Evolutionary conservation across 1,140 invertebrate species (phyloP), one percentile per base, ranked within the genome.

Genomic region (Drosophila fuyamai): DNA sequence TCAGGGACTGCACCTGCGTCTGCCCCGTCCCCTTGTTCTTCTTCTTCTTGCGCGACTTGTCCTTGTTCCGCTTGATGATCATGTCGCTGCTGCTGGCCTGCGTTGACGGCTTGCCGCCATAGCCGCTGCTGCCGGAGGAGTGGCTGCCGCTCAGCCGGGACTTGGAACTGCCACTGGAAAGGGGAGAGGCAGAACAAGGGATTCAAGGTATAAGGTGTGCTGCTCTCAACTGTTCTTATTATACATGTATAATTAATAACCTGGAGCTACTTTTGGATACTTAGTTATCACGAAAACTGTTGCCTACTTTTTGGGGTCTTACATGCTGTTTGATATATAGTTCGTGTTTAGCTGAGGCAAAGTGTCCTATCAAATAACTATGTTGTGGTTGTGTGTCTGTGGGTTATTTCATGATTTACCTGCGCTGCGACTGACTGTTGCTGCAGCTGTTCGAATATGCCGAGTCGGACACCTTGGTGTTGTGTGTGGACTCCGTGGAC

Each of bases 61-160:
- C 93, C 72, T 94, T 94, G 35, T 93, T 93, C 27, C 92, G 91
- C 68, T 94, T 94, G 53, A 92, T 92, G 58, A 93, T 74, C 51
- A 92, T 92, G 44, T 93, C 93, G 85, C 92, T 93, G 65, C 91
- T 79, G 89, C 93, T 94, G 59, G 89, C 92, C 79, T 94, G 93
- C 54, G 94, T 94, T 4, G 94, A 94, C 59, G 94, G 93, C 79
- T 94, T 94, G 5, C 95, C 95, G 44, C 95, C 94, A 93, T 96
- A 97, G 27, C 96, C 96, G 90, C 96, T 97, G 92, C 96, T 96
- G 57, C 95, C 94, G 70, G 95, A 96, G 0, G 96, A 96, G 80
- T 95, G 95, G 82, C 95, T 96, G 14, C 94, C 95, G 74, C 95
- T 97, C 73, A 96, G 94, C 4, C 95, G 95, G 13, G 96, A 96